phyloP scores from a whole-genome alignment of 2,797 vertebrate species.

The Siniperca obscura region DNA sequence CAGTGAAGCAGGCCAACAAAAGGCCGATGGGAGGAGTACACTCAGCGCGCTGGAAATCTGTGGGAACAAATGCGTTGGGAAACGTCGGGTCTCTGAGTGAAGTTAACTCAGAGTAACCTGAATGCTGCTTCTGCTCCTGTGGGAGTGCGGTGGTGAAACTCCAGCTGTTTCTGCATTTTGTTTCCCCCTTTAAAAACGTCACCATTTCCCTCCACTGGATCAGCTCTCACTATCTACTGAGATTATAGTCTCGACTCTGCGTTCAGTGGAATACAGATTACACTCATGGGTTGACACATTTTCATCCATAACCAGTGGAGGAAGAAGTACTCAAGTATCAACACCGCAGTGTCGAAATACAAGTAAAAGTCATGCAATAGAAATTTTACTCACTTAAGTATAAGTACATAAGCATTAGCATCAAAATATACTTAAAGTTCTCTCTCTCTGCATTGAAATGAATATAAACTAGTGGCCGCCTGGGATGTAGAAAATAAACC shows the following conservation, averaged over 20 bases:
- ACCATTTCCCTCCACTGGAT: slow-evolving; percentile 21
- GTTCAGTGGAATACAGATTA: neutral
- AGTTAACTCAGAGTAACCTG: slow-evolving; percentile 43
- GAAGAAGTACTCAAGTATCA: neutral
- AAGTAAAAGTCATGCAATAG: no score
- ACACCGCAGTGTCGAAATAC: neutral
- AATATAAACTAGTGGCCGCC: no score
- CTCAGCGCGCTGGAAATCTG: slow-evolving; percentile 6
- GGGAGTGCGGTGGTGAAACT: slow-evolving; percentile 37
- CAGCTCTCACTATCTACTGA: slow-evolving; percentile 4
- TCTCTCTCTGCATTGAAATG: no score
- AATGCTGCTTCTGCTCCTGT: slow-evolving; percentile 23
- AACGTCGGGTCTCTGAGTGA: slow-evolving; percentile 5
- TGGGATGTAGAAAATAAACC: neutral
- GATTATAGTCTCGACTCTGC: neutral
- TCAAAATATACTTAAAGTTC: no score
- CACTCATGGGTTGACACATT: no score
- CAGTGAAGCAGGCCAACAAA: slow-evolving; percentile 3
- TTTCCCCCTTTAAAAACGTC: slow-evolving; percentile 21
- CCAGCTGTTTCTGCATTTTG: slow-evolving; percentile 48
- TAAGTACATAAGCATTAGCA: no score
- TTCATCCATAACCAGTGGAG: no score
- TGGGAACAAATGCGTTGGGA: slow-evolving; percentile 29
- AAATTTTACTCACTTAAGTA: no score
- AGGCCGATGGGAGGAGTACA: slow-evolving; percentile 25